A percentile compares a stretch with the other conserved stretches of the same genome.
phyloP scores from a whole-genome alignment of 2,888 invertebrate species.

The Anoncus sp. region DNA sequence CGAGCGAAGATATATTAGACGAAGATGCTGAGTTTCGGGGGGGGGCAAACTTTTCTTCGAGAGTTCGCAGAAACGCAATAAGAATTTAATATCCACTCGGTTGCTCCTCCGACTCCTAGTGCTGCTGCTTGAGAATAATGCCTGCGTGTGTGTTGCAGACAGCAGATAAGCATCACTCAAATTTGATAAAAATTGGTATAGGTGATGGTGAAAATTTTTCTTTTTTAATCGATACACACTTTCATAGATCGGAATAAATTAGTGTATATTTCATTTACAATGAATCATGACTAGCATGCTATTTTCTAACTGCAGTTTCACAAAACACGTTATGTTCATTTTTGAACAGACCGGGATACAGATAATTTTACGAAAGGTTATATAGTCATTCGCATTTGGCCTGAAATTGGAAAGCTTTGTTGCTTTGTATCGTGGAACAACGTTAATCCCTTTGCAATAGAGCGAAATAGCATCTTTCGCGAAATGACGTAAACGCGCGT shows the following conservation, averaged over 20 bases:
- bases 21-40: conserved; percentile 76
- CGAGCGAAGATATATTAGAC: conserved; percentile 26
- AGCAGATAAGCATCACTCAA: too few relatives aligned
- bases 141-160: neutral
- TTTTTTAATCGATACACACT: neutral
- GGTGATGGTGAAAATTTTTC: neutral
- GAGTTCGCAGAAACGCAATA: conserved; percentile 13
- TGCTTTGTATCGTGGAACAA: too few relatives aligned
- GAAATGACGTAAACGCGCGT: conserved; percentile 33
- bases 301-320: neutral
- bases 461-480: conserved; percentile 12
- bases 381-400: too few relatives aligned
- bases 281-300: neutral
- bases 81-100: conserved; percentile 33
- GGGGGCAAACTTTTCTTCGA: conserved; percentile 68
- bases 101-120: neutral
- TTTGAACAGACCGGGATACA: too few relatives aligned
- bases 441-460: too few relatives aligned
- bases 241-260: neutral
- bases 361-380: too few relatives aligned
- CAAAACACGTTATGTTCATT: neutral
- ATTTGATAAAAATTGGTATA: neutral
- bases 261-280: neutral
- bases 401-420: conserved; percentile 6
- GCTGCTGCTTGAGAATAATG: neutral